phyloP scores from a whole-genome alignment of 2,797 vertebrate species.

The Peromyscus nudipes region DNA sequence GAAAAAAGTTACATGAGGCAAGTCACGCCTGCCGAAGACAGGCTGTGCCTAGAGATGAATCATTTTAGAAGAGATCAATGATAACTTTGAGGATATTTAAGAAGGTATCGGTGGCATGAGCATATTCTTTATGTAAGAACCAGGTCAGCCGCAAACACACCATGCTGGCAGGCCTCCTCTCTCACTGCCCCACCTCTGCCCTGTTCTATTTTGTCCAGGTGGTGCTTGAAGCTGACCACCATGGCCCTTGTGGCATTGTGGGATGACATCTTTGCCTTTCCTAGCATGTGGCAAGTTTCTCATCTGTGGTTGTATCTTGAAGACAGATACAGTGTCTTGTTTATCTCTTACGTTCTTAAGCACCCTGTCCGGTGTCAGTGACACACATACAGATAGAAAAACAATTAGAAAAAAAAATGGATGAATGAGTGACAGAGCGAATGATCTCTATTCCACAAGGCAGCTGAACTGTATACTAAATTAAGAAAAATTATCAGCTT shows the following conservation, averaged over 20 bases:
- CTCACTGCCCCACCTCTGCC: neutral
- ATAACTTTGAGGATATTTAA: neutral
- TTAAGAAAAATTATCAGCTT: constrained; percentile 9
- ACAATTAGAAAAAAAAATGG: neutral
- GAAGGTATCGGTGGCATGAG: neutral
- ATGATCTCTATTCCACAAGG: neutral
- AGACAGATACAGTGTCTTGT: neutral
- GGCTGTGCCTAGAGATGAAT: neutral
- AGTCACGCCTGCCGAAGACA: neutral
- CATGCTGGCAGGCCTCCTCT: neutral
- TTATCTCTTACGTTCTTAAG: neutral
- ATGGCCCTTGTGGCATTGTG: neutral
- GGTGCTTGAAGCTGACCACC: neutral
- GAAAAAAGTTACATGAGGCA: constrained; percentile 49
- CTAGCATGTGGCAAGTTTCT: neutral
- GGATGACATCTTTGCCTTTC: neutral
- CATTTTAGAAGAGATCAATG: neutral
- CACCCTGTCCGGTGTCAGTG: neutral
- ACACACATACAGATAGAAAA: neutral
- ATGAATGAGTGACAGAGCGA: neutral
- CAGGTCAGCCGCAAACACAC: neutral
- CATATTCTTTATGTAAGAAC: neutral
- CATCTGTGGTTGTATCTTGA: neutral
- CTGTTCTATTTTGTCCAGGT: neutral
- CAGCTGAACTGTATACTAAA: neutral